Conservation (phyloP, 1,140 invertebrate species). For the Oppia nitens region DNA sequence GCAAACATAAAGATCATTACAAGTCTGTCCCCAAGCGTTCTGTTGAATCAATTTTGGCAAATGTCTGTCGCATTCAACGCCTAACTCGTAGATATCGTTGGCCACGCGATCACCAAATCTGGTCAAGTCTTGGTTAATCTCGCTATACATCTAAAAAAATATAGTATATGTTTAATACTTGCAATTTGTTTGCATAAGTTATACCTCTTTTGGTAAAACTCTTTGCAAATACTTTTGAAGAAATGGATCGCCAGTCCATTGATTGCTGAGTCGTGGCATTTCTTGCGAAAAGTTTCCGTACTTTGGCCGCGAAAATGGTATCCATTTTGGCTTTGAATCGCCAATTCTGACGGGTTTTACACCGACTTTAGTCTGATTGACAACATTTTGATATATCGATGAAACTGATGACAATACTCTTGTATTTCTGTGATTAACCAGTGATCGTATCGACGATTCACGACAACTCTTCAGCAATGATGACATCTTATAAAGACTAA, state of each 20-base stretch:
- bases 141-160: slow-evolving; percentile 21
- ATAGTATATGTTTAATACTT: neutral
- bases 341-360: neutral
- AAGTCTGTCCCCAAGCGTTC: slow-evolving; percentile 39
- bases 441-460: too few relatives aligned
- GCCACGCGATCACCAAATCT: slow-evolving; percentile 34
- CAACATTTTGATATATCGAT: neutral
- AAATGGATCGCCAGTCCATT: neutral
- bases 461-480: too few relatives aligned
- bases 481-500: too few relatives aligned
- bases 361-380: neutral
- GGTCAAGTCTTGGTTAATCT: slow-evolving; percentile 31
- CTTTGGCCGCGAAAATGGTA: slow-evolving; percentile 3
- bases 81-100: slow-evolving; percentile 34
- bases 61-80: slow-evolving; percentile 35
- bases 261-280: slow-evolving; percentile 1
- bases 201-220: slow-evolving; percentile 1
- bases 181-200: neutral
- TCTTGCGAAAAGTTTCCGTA: slow-evolving; percentile 3
- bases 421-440: too few relatives aligned
- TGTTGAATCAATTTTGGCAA: slow-evolving; percentile 32
- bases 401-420: neutral
- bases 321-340: slow-evolving; percentile 3
- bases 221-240: neutral
- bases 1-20: slow-evolving; percentile 35